Evolutionary conservation across 2,888 invertebrate genomes (phyloP).

Genomic region (Colletes collaris): DNA sequence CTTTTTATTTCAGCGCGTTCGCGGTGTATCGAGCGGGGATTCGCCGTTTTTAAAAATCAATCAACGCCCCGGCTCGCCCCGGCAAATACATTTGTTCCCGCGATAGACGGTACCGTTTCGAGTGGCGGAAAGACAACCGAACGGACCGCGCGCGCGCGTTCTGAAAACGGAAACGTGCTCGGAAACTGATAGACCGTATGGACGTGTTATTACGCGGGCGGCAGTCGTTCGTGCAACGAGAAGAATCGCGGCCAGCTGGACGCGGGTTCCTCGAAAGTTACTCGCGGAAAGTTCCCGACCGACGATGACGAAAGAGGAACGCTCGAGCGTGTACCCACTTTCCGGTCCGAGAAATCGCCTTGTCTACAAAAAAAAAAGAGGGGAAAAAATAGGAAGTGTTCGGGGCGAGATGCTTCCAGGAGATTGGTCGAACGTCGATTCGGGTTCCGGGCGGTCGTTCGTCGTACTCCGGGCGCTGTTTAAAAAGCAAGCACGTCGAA

Average conservation of each 20-base stretch:
- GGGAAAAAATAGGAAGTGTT: neutral
- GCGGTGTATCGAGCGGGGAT: neutral
- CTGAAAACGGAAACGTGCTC: constrained; percentile 5
- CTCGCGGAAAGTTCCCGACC: constrained; percentile 47
- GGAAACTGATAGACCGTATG: constrained; percentile 23
- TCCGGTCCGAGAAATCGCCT: constrained; percentile 35
- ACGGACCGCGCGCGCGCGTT: neutral
- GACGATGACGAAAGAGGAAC: constrained; percentile 24
- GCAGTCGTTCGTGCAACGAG: neutral
- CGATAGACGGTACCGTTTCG: neutral
- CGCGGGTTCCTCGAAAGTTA: constrained; percentile 17
- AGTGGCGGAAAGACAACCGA: neutral
- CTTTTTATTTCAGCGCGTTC: neutral
- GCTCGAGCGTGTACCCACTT: constrained; percentile 41
- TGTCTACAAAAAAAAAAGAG: constrained; percentile 26
- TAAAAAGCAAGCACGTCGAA: constrained; percentile 61
- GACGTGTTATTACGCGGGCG: constrained; percentile 42
- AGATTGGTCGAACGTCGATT: constrained; percentile 61
- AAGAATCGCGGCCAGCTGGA: constrained; percentile 4
- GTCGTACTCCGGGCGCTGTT: constrained; percentile 44
- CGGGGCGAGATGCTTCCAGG: constrained; percentile 35
- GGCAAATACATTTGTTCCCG: neutral
- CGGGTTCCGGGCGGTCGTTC: constrained; percentile 48
- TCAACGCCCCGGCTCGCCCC: neutral
- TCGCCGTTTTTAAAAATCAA: neutral